phyloP scores from a whole-genome alignment of 2,113 vertebrate genomes.

The Diadophis punctatus region DNA sequence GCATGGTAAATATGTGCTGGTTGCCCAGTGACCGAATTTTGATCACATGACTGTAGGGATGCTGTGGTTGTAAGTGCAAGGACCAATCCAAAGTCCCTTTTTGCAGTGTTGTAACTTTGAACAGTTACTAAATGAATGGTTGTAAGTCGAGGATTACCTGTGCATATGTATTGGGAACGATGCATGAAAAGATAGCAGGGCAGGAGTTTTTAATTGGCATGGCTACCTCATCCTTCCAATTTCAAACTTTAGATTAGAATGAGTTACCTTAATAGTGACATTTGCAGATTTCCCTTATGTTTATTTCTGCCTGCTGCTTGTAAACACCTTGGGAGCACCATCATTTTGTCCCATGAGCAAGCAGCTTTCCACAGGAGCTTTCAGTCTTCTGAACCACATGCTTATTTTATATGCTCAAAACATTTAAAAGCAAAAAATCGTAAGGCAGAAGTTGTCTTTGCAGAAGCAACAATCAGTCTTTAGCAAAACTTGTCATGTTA shows the following conservation, averaged over 20 bases:
- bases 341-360: not conserved
- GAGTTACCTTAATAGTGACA: too few relatives aligned
- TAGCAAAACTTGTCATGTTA: too few relatives aligned
- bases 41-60: not conserved
- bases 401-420: not conserved
- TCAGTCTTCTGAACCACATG: not conserved
- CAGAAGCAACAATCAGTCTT: not conserved
- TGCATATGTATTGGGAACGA: not conserved
- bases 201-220: not conserved
- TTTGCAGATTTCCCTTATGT: not conserved
- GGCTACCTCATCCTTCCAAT: not conserved
- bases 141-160: not conserved
- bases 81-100: not conserved
- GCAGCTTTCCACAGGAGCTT: not conserved
- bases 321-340: not conserved
- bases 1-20: not conserved
- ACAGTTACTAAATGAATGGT: not conserved
- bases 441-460: not conserved
- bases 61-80: not conserved
- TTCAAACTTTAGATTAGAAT: not conserved
- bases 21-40: not conserved
- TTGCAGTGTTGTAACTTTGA: not conserved
- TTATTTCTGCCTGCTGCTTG: not conserved
- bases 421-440: not conserved
- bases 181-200: not conserved